Percentiles rank a stretch among this genome's conserved stretches.
Conservation (phyloP, 2,888 invertebrate genomes). For the Frankliniella intonsa region DNA sequence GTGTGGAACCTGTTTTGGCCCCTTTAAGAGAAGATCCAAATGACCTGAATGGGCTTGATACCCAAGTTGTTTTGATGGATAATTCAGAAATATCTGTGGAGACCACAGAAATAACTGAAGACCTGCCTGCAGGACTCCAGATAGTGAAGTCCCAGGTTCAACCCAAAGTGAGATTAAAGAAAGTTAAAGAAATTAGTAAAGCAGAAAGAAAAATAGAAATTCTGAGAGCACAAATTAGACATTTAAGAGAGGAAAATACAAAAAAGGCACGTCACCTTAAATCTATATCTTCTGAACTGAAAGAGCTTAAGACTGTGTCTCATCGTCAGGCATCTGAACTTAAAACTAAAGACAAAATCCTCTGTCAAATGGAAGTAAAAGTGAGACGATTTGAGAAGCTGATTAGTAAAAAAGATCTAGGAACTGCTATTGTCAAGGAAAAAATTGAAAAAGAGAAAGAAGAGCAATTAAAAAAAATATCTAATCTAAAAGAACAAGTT, state of each 20-base stretch:
- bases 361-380: neutral
- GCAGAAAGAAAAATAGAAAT: neutral
- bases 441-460: neutral
- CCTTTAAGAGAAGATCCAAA: no score
- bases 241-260: neutral
- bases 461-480: neutral
- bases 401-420: neutral
- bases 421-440: neutral
- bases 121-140: no score
- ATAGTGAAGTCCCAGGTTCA: neutral
- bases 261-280: neutral
- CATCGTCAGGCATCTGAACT: neutral
- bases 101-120: neutral
- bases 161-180: neutral
- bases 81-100: neutral
- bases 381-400: neutral
- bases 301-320: neutral
- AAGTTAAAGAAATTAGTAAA: neutral
- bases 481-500: neutral
- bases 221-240: neutral
- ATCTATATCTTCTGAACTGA: neutral
- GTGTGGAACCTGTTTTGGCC: neutral
- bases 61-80: neutral
- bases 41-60: no score
- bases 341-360: neutral